Conservation (phyloP, 2,797 vertebrate genomes). For the Thaleichthys pacificus region DNA sequence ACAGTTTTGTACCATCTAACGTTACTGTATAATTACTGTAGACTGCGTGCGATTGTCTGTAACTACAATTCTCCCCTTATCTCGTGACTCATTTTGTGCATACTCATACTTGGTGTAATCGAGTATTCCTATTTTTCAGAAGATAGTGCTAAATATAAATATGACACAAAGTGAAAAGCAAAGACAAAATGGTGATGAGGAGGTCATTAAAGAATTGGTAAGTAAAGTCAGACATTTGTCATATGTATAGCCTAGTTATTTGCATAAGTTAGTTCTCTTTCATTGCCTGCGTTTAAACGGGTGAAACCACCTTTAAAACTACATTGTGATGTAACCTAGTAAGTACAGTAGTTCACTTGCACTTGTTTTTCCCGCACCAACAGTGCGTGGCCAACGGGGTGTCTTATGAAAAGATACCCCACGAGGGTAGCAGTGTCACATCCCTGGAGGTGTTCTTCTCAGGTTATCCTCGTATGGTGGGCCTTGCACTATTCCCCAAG, state of each 20-base stretch:
- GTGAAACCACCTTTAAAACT: background rate
- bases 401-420: conserved; percentile 72
- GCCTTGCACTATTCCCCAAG: conserved; percentile 78
- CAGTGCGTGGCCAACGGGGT: conserved; percentile 83
- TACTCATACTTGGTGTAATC: background rate
- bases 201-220: conserved; percentile 83
- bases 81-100: no score
- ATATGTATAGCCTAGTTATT: background rate
- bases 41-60: background rate
- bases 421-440: conserved; percentile 66
- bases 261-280: background rate
- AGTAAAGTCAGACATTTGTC: conserved; percentile 42
- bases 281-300: background rate
- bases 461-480: conserved; percentile 78
- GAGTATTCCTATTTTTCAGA: background rate
- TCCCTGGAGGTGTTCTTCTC: conserved; percentile 86
- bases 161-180: conserved; percentile 73
- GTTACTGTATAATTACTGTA: background rate
- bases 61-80: background rate
- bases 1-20: background rate
- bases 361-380: conserved; percentile 17
- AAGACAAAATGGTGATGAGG: conserved; percentile 65
- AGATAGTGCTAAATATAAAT: conserved; percentile 32
- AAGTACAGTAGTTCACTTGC: background rate
- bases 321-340: background rate